Evolutionary conservation across 2,797 vertebrate genomes (phyloP).

Genomic region (Caiman crocodilus): DNA sequence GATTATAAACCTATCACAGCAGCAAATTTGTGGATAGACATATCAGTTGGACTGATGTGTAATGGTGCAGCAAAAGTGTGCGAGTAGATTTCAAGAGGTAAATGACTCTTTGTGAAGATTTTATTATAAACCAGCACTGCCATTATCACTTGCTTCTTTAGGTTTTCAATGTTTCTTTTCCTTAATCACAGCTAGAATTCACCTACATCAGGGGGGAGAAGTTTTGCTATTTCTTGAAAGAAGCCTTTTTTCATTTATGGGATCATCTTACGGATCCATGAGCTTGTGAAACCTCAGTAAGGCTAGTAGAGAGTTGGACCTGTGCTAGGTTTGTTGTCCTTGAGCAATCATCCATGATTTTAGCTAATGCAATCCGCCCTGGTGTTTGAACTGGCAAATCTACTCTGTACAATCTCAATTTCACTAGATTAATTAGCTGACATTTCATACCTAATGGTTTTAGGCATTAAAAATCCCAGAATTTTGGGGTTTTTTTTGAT

Average conservation of each 20-base stretch:
- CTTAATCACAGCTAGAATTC: not conserved
- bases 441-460: conserved; percentile 3
- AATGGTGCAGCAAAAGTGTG: conserved; percentile 7
- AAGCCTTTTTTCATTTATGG: conserved; percentile 36
- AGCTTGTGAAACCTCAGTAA: not conserved
- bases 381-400: conserved; percentile 44
- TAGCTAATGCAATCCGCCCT: conserved; percentile 19
- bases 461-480: not conserved
- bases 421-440: conserved; percentile 45
- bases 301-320: not conserved
- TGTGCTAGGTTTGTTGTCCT: conserved; percentile 8
- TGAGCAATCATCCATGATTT: conserved; percentile 51
- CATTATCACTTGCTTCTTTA: conserved; percentile 24
- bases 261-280: conserved; percentile 15
- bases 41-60: not conserved
- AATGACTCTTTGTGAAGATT: not conserved
- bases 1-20: not conserved
- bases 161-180: not conserved
- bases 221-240: conserved; percentile 6
- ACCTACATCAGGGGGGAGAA: not conserved
- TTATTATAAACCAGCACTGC: not conserved
- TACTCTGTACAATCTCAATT: conserved; percentile 8
- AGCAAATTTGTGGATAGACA: not conserved
- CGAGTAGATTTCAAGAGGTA: not conserved
- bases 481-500: not conserved